phyloP scores from a whole-genome alignment of 2,113 vertebrate genomes.

The Cochlearius cochlearius region DNA sequence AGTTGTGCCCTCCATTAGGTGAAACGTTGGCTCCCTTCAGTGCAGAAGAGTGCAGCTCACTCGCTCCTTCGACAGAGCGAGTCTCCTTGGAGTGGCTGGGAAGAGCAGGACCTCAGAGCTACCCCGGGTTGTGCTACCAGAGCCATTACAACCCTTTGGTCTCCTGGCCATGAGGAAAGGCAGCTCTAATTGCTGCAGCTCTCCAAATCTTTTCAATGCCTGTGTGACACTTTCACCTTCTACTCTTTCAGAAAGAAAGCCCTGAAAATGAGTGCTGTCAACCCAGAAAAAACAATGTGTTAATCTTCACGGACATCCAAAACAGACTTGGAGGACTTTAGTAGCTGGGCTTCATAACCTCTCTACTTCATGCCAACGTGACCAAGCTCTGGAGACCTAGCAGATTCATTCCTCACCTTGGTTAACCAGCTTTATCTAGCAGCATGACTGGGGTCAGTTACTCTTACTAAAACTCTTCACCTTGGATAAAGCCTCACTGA shows the following conservation, averaged over 20 bases:
- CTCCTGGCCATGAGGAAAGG: neutral
- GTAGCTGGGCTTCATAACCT: neutral
- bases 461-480: neutral
- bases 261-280: conserved; percentile 9
- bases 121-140: neutral
- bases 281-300: neutral
- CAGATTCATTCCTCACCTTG: neutral
- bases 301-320: neutral
- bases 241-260: neutral
- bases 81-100: neutral
- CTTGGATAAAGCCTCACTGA: neutral
- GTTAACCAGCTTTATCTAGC: neutral
- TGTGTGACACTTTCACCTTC: neutral
- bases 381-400: neutral
- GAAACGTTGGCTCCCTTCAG: neutral
- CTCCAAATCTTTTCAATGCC: neutral
- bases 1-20: neutral
- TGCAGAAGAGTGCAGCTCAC: neutral
- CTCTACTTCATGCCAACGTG: neutral
- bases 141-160: neutral
- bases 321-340: neutral
- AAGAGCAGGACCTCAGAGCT: neutral
- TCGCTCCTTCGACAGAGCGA: neutral
- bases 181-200: neutral
- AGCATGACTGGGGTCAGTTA: neutral